Conservation (phyloP, 1,140 invertebrate species). For the Pseudomyrmex cubaensis region DNA sequence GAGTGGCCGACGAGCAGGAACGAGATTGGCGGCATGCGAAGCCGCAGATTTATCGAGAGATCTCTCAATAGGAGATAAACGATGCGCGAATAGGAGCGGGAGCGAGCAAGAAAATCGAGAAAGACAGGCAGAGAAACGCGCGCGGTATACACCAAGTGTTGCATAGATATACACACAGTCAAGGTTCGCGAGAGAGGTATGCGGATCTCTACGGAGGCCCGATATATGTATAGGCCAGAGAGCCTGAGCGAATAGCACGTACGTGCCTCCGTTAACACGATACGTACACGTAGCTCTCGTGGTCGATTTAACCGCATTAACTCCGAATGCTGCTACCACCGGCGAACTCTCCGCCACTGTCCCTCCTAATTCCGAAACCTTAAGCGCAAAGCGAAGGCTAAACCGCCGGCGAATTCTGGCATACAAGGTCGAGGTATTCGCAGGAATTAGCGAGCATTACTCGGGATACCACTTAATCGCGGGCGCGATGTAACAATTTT, state of each 20-base stretch:
- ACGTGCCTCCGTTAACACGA: conserved; percentile 50
- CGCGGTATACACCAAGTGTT: conserved; percentile 47
- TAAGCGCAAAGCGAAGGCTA: conserved; percentile 34
- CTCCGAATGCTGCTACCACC: conserved; percentile 36
- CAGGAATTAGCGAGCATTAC: background rate
- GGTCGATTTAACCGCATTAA: conserved; percentile 55
- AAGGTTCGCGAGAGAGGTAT: conserved; percentile 74
- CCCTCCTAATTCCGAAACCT: conserved; percentile 49
- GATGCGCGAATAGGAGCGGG: conserved; percentile 13
- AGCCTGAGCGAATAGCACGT: conserved; percentile 43
- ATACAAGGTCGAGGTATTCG: background rate
- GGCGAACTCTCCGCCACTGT: conserved; percentile 35
- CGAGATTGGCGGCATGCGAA: conserved; percentile 51
- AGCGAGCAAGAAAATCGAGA: conserved; percentile 29
- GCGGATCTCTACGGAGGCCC: conserved; percentile 68
- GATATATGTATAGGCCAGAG: conserved; percentile 48
- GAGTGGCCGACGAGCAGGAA: conserved; percentile 19
- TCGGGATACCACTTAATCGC: background rate
- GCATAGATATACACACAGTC: conserved; percentile 65
- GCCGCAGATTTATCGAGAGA: conserved; percentile 52
- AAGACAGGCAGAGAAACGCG: conserved; percentile 41
- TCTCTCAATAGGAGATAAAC: conserved; percentile 67
- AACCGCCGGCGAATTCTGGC: conserved; percentile 29
- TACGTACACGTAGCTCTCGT: conserved; percentile 39
- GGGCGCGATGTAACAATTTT: too few relatives aligned